Percentiles rank a stretch among this genome's conserved stretches.
These are phyloP conservation scores for Hydrocynus forskahlii DNA, from an alignment of 2,797 vertebrate species.

Conservation along the genomic window DNA sequence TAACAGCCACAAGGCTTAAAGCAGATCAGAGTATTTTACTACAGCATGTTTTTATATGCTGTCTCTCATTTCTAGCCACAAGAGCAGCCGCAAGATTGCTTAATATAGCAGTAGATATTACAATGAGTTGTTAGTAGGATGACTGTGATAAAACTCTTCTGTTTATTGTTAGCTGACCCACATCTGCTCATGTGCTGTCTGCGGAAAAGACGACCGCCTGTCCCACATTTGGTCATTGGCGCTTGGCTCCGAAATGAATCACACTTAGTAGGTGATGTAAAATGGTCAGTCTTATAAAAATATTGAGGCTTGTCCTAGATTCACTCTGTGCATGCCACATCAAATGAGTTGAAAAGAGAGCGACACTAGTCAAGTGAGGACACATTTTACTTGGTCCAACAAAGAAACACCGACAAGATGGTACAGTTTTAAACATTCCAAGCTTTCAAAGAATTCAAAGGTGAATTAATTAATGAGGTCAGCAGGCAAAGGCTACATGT, in stretches of 20 bases:
- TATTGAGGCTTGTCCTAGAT: background rate
- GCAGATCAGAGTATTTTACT: background rate
- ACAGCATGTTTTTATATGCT: background rate
- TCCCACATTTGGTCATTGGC: constrained; percentile 56
- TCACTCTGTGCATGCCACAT: background rate
- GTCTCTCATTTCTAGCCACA: background rate
- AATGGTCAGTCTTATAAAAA: constrained; percentile 18
- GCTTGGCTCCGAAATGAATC: background rate
- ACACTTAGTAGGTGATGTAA: constrained; percentile 8
- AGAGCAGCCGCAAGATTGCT: background rate
- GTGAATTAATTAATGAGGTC: background rate
- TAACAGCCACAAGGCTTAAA: background rate
- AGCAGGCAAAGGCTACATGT: constrained; percentile 32
- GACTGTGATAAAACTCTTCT: background rate
- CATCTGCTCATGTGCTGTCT: constrained; percentile 61
- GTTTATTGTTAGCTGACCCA: constrained; percentile 61
- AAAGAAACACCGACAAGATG: background rate
- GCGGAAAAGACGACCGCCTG: constrained; percentile 28
- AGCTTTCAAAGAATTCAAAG: background rate
- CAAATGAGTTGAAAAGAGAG: background rate
- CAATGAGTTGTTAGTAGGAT: background rate
- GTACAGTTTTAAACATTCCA: background rate
- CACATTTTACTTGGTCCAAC: constrained; percentile 3
- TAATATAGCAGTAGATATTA: background rate
- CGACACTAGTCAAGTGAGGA: background rate